phyloP scores from a whole-genome alignment of 2,797 vertebrate species.

The Myotis daubentonii region DNA sequence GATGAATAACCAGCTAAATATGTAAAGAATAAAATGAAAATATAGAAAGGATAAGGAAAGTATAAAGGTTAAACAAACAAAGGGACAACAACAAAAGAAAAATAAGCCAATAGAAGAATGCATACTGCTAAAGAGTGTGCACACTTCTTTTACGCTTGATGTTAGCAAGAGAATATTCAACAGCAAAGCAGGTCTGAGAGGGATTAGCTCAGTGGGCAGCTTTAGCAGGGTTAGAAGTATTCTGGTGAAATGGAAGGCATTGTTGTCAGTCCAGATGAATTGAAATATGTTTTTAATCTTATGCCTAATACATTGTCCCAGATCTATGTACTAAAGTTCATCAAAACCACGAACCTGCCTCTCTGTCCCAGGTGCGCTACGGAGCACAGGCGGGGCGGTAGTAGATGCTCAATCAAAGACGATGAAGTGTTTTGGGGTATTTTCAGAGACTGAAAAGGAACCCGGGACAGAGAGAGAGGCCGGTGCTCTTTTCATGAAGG shows the following conservation, averaged over 20 bases:
- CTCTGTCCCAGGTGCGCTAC: accelerated
- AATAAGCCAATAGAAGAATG: neutral
- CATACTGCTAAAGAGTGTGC: neutral
- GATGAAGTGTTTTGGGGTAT: neutral
- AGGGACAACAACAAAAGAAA: neutral
- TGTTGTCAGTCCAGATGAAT: neutral
- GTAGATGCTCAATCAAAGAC: neutral
- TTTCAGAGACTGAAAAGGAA: neutral
- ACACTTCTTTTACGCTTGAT: neutral
- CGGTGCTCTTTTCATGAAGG: neutral
- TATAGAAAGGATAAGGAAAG: neutral
- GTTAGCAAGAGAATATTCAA: neutral
- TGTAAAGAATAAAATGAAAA: neutral
- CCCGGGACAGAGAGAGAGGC: neutral
- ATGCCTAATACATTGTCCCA: neutral
- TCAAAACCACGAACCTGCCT: neutral
- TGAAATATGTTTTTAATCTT: neutral
- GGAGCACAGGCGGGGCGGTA: neutral
- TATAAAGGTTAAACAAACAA: neutral
- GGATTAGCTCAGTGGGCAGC: neutral
- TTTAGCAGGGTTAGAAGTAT: neutral
- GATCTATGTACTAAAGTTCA: neutral
- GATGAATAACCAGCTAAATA: neutral
- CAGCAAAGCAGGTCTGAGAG: neutral
- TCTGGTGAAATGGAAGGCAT: neutral